A percentile compares a stretch with the other conserved stretches of the same genome.
Conservation (phyloP, 92 coral and sea anemone species). For the Parazoanthus darwini region DNA sequence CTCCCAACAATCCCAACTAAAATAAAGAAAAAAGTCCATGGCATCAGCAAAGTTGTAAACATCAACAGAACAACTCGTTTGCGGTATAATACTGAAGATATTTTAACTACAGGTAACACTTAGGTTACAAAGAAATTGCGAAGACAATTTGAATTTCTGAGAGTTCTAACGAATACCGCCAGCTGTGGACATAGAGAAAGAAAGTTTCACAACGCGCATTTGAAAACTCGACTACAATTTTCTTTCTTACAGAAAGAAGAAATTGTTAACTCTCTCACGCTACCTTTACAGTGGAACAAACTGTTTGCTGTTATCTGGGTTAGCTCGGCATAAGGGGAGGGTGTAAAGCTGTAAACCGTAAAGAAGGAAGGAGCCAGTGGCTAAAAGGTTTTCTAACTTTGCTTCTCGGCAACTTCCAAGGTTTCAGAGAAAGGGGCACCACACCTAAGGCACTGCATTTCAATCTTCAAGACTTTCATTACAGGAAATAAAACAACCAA, state of each 20-base stretch:
- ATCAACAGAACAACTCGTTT: background rate
- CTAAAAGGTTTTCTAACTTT: conserved; percentile 2
- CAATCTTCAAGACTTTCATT: background rate
- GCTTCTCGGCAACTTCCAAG: background rate
- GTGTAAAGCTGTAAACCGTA: background rate
- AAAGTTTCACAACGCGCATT: background rate
- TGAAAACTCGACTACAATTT: background rate
- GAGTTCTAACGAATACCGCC: background rate
- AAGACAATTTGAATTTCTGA: background rate
- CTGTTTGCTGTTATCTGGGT: background rate
- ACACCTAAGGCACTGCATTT: conserved; percentile 7
- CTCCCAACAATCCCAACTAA: background rate
- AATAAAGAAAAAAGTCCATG: background rate
- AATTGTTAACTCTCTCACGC: background rate
- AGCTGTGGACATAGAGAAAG: background rate
- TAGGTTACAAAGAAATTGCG: background rate
- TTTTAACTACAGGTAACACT: background rate
- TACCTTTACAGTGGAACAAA: background rate
- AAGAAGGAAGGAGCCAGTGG: background rate
- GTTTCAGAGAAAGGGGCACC: background rate
- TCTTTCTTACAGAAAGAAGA: background rate
- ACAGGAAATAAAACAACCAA: conserved; percentile 1
- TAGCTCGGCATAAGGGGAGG: background rate
- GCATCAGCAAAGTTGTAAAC: background rate
- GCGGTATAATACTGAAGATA: background rate